These are phyloP conservation scores for Erpornis zantholeuca DNA, from an alignment of 2,113 vertebrate genomes.

Conservation along the genomic window DNA sequence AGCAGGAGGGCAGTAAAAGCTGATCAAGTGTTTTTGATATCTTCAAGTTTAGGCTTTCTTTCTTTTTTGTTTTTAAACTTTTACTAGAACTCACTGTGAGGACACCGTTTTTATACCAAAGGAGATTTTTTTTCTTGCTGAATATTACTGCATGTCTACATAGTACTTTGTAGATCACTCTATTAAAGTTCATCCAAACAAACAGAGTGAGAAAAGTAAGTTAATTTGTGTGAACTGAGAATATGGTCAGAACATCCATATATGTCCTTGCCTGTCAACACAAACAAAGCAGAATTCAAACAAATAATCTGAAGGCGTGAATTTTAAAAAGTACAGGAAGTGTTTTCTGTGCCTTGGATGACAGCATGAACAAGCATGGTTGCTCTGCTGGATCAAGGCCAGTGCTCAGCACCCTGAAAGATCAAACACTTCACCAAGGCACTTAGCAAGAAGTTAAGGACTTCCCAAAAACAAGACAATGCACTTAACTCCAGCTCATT, in stretches of 20 bases:
- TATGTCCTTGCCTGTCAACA: neutral
- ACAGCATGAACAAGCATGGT: neutral
- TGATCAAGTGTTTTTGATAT: neutral
- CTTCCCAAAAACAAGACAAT: neutral
- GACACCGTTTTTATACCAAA: fast-evolving
- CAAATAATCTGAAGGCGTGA: neutral
- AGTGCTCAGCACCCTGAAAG: neutral
- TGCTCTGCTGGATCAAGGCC: neutral
- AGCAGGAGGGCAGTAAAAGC: neutral
- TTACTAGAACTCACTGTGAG: neutral
- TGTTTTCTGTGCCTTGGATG: neutral
- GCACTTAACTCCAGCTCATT: neutral
- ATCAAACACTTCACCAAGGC: neutral
- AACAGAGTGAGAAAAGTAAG: neutral
- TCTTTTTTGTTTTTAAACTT: neutral
- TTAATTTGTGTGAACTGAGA: neutral
- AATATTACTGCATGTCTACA: neutral
- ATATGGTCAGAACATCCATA: neutral
- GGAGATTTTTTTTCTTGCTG: neutral
- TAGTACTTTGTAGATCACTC: neutral
- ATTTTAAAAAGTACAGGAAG: neutral
- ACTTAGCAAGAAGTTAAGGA: neutral
- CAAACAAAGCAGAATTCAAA: neutral
- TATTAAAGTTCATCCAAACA: neutral
- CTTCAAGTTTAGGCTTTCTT: neutral